Evolutionary conservation across 1,140 invertebrate genomes (phyloP), one percentile per base, ranked within the genome.

Genomic region (Cyclargus thomasi): DNA sequence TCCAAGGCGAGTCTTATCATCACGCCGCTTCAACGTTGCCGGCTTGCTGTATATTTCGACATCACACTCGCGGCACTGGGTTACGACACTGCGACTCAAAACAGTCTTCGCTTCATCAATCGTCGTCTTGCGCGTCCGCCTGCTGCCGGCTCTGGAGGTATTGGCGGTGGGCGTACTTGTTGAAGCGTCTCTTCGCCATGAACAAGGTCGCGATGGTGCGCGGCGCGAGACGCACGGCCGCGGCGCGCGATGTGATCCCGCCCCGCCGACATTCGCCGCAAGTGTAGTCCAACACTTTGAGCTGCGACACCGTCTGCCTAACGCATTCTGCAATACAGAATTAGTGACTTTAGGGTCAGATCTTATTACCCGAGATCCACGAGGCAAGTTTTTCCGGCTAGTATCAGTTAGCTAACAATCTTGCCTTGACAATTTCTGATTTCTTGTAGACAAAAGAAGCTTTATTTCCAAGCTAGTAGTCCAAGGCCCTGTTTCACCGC

Each of bases 161-260:
- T 80, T 90, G 86, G 65, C 85, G 84, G 73, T 90, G 87, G 76
- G 85, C 85, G 83, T 88, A 88, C 78, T 88, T 90, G 86, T 90
- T 90, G 86, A 90, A 90, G 70, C 85, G 84, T 2, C 86, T 83
- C 80, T 90, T 90, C 70, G 87, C 87, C 87, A 88, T 90, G 85
- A 88, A 88, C 29, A 88, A 81, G 73, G 87, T 88, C 76, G 87
- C 85, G 80, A 88, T 88, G 70, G 87, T 88, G 65, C 87, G 81
- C 73, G 85, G 85, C 78, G 87, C 85, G 6, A 86, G 76, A 47
- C 87, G 82, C 59, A 85, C 87, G 78, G 87, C 85, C 64, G 87
- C 85, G 29, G 87, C 83, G 71, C 87, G 85, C 70, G 85, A 88
- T 72, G 87, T 86, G 79, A 88, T 87, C 53, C 87, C 87, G 69